Evolutionary conservation across 2,888 invertebrate species (phyloP), one percentile per base, ranked within the genome.

Genomic region (Hoplodrina ambigua): DNA sequence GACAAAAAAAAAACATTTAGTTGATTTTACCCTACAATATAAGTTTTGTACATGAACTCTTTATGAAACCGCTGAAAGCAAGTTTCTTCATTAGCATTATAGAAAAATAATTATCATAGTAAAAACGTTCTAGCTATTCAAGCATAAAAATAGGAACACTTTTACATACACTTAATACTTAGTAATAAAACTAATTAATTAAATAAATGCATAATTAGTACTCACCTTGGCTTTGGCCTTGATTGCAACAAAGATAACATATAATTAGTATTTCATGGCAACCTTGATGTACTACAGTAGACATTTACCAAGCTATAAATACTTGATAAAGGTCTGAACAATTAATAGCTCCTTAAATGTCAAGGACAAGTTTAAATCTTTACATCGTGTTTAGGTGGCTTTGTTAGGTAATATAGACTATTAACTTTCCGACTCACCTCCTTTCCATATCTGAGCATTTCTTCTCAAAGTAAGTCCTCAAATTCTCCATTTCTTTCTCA

Each of bases 371-470:
- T 37, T 68, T 15, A 69, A 61, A 20, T n/a, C 15, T 17, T 20
- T n/a, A 37, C 37, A 30, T 44, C 19, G 15, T 17, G 53, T 72
- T 62, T 59, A 33, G 15, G 11, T 46, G 13, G 25, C 20, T 52
- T 55, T 50, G 33, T 50, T 10, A 44, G 2, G 10, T n/a, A 19
- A 53, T n/a, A 46, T 25, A 60, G 11, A 30, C 1, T 25, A 4
- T 1, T 20, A 13, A 37, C 3, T 5, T 10, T 50, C 0, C 6
- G 57, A n/a, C 95, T 92, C 90, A 97, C 97, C 98, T 97, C 86
- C 98, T 97, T 88, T 98, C 98, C 91, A 98, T 96, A 85, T 98
- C 98, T 0, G 97, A 96, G 88, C 98, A 98, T 88, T 98, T 98
- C 86, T 97, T 96, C 87, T 98, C 98, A 87, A 98, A 98, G 86